Conservation (phyloP, 1,140 invertebrate species). For the Plodia interpunctella region DNA sequence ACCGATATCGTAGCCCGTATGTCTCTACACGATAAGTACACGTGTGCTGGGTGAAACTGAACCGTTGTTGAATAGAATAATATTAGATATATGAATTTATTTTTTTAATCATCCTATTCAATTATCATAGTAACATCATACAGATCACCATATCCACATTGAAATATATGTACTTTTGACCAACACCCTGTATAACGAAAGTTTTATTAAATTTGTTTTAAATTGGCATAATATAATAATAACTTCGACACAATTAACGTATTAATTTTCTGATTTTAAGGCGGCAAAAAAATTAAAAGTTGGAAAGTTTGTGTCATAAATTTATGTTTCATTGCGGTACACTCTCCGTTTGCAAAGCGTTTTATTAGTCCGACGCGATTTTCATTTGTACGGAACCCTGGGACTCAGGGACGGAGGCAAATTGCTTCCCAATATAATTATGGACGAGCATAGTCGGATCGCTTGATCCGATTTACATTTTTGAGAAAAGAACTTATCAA, state of each 20-base stretch:
- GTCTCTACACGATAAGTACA: not conserved
- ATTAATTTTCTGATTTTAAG: too few species aligned
- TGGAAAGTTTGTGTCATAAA: slow-evolving; percentile 26
- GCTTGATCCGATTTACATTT: slow-evolving; percentile 59
- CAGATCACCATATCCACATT: too few species aligned
- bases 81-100: too few species aligned
- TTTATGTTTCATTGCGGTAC: slow-evolving; percentile 38
- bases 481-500: slow-evolving; percentile 25
- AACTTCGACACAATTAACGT: too few species aligned
- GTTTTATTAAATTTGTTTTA: too few species aligned
- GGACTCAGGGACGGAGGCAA: slow-evolving; percentile 33
- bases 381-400: slow-evolving; percentile 37
- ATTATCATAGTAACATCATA: too few species aligned
- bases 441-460: slow-evolving; percentile 49
- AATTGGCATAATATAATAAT: too few species aligned
- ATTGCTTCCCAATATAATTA: slow-evolving; percentile 72
- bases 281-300: too few species aligned
- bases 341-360: slow-evolving; percentile 18
- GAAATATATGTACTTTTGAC: too few species aligned
- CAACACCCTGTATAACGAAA: too few species aligned
- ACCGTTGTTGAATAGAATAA: not conserved
- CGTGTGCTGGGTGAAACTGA: not conserved
- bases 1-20: not conserved
- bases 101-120: too few species aligned
- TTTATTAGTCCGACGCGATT: slow-evolving; percentile 40